Evolutionary conservation across 2,113 vertebrate species (phyloP), one percentile per base, ranked within the genome.

Genomic region (Mohoua ochrocephala): DNA sequence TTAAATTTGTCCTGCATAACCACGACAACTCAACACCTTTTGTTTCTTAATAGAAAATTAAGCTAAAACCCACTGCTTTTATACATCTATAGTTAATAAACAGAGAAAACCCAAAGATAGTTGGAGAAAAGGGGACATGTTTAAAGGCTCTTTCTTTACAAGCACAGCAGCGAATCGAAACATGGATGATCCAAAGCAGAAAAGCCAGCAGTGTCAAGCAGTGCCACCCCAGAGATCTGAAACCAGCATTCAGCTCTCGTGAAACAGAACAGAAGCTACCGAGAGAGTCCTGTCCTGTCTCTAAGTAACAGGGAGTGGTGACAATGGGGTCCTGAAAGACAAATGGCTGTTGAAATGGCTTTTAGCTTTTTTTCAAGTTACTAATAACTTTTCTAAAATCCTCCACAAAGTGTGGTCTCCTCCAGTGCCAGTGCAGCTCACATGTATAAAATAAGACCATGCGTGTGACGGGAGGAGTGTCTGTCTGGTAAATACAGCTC

Each of bases 391-490:
- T 71, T 52, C 56, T 42, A 70, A 95, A 91, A 27, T 53, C 16
- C n/a, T 50, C 18, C 42, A 54, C 1, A 1, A 91, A 84, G 4
- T 2, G 7, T 28, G 77, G 27, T 68, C n/a, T 47, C 56, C 56
- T 82, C 56, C 56, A 31, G 47, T 17, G 52, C 41, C 28, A n/a
- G 31, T 23, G 49, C 4, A 91, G 8, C 27, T 78, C 45, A 56
- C 3, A 5, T 4, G 2, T 26, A 23, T 7, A 13, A 60, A 79
- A 37, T 53, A 31, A 14, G 19, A 52, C 54, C 56, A 24, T 3
- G 28, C 2, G 0, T 41, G 17, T 1, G 8, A 35, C 1, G 2
- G 14, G 27, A 87, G 11, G 24, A 68, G 49, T 1, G 10, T 11
- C 57, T 65, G 73, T n/a, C 31, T 33, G 23, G 39, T 67, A 53